These are phyloP conservation scores for Ellobius talpinus DNA, from an alignment of 2,113 vertebrate species.

Conservation along the genomic window DNA sequence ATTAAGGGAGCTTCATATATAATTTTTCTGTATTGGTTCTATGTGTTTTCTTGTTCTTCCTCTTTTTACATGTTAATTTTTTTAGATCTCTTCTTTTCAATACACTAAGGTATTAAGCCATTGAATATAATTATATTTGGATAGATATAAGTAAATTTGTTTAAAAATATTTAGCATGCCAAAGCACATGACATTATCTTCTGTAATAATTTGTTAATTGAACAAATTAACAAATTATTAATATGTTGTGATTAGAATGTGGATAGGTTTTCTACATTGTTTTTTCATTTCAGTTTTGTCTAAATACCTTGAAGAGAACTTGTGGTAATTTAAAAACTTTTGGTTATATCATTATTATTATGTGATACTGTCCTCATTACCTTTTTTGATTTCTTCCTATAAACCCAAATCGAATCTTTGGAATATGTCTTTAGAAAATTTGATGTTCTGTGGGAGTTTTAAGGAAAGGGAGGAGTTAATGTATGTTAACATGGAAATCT, in stretches of 20 bases:
- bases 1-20: background rate
- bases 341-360: background rate
- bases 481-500: background rate
- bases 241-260: conserved; percentile 81
- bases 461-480: conserved; percentile 46
- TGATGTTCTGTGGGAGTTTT: background rate
- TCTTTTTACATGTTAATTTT: conserved; percentile 48
- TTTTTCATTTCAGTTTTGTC: conserved; percentile 55
- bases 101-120: conserved; percentile 81
- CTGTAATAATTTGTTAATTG: conserved; percentile 82
- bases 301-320: background rate
- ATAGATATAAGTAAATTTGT: conserved; percentile 66
- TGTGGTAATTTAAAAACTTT: conserved; percentile 23
- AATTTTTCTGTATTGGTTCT: background rate
- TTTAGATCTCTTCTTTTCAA: conserved; percentile 62
- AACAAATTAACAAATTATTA: conserved; percentile 79
- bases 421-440: background rate
- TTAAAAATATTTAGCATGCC: conserved; percentile 48
- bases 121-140: conserved; percentile 78
- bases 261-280: conserved; percentile 37
- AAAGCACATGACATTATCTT: conserved; percentile 80
- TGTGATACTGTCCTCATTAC: fast-evolving
- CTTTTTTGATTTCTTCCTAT: background rate
- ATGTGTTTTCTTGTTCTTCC: background rate
- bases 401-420: background rate